Evolutionary conservation across 2,113 vertebrate genomes (phyloP).

Genomic region (Callionymus lyra): DNA sequence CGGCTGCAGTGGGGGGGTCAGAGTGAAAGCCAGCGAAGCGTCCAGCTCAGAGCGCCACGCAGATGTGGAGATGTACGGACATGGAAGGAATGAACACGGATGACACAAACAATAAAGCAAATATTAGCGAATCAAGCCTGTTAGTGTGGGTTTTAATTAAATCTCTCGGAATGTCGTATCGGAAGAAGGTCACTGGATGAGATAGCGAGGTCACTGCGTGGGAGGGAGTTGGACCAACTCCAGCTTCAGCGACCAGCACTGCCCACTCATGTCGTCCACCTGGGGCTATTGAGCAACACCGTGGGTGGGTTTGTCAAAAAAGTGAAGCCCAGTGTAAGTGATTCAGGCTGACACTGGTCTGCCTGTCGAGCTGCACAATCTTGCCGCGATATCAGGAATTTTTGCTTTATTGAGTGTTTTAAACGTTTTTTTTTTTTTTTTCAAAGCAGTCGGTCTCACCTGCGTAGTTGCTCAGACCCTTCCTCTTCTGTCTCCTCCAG

Average conservation of each 20-base stretch:
- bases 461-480: conserved; percentile 98
- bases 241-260: conserved; percentile 36
- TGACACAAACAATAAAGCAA: conserved; percentile 29
- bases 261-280: conserved; percentile 36
- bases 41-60: conserved; percentile 52
- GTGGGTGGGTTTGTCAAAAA: conserved; percentile 48
- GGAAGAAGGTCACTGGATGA: conserved; percentile 26
- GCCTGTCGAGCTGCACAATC: conserved; percentile 22
- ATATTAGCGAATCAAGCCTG: neutral
- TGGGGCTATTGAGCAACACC: conserved; percentile 34
- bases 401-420: neutral
- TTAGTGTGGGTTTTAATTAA: conserved; percentile 19
- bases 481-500: conserved; percentile 98
- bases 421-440: too few relatives aligned
- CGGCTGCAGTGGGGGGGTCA: conserved; percentile 16
- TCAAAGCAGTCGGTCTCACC: conserved; percentile 68
- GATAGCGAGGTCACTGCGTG: conserved; percentile 45
- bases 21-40: conserved; percentile 60
- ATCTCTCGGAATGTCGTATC: conserved; percentile 19
- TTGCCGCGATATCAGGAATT: neutral
- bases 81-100: conserved; percentile 29
- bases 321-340: conserved; percentile 19
- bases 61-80: conserved; percentile 27
- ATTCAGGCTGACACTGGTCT: conserved; percentile 32
- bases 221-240: conserved; percentile 39